These are phyloP conservation scores for Melanophora roralis DNA, from an alignment of 2,888 invertebrate genomes.

Conservation along the genomic window DNA sequence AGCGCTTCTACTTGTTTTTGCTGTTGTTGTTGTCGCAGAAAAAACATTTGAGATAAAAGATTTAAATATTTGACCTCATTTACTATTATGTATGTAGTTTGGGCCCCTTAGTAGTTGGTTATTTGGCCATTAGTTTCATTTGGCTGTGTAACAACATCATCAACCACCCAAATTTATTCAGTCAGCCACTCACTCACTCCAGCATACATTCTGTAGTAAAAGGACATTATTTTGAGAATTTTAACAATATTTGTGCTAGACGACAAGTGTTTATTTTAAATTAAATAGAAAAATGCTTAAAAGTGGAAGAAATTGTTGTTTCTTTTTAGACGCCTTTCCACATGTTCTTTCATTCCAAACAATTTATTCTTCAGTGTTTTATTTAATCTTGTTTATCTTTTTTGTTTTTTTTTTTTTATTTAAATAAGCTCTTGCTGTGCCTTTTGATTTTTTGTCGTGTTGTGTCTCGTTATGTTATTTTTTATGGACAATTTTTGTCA, in stretches of 20 bases:
- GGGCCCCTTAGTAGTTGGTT: neutral
- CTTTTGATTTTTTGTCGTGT: neutral
- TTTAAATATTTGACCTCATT: conserved; percentile 33
- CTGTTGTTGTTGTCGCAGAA: neutral
- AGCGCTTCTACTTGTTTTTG: neutral
- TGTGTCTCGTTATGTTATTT: neutral
- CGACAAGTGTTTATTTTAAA: conserved; percentile 22
- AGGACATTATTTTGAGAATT: neutral
- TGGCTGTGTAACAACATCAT: neutral
- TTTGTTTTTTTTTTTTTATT: neutral
- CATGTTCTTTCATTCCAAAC: neutral
- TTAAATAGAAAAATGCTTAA: neutral
- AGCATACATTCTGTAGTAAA: neutral
- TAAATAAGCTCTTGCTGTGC: conserved; percentile 18
- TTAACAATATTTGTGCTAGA: neutral
- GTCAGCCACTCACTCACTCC: neutral
- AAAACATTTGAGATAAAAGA: conserved; percentile 30
- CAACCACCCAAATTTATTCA: neutral
- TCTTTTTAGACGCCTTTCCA: neutral
- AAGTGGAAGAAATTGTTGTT: neutral
- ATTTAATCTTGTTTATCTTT: neutral
- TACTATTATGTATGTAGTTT: neutral
- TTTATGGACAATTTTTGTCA: neutral
- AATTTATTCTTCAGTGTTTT: conserved; percentile 5
- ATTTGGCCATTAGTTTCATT: too few relatives aligned